A percentile compares a stretch with the other conserved stretches of the same genome.
These are phyloP conservation scores for Netelia melanura DNA, from an alignment of 2,888 invertebrate genomes.

Conservation along the genomic window DNA sequence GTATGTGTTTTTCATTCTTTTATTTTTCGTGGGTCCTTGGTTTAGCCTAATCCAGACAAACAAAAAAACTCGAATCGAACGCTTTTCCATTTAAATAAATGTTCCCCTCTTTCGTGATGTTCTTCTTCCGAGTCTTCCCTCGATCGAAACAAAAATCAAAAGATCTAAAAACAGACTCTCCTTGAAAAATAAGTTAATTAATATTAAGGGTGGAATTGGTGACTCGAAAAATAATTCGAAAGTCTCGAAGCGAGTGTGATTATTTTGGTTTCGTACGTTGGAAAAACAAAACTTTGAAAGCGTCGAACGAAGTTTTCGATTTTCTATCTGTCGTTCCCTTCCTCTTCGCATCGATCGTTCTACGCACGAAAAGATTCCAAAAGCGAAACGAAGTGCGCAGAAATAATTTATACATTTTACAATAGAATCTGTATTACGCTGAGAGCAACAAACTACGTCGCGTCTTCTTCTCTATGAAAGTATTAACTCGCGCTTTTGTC, in stretches of 20 bases:
- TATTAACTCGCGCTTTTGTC: neutral
- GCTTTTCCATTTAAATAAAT: neutral
- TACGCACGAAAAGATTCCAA: slow-evolving; percentile 55
- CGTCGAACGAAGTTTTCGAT: slow-evolving; percentile 1
- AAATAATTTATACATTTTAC: slow-evolving; percentile 69
- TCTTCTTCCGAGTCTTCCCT: neutral
- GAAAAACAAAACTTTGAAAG: neutral
- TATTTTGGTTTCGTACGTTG: neutral
- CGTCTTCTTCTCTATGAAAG: neutral
- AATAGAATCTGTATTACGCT: slow-evolving; percentile 17
- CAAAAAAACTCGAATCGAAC: neutral
- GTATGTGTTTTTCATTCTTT: slow-evolving; percentile 4
- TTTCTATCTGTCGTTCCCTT: neutral
- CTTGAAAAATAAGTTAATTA: neutral
- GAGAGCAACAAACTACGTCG: neutral
- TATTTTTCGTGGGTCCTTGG: neutral
- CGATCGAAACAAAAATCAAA: neutral
- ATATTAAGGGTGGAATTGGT: neutral
- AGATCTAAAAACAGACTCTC: neutral
- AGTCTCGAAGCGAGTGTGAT: neutral
- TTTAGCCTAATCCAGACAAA: neutral
- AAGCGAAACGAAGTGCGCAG: slow-evolving; percentile 70
- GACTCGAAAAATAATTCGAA: neutral
- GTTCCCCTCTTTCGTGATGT: neutral
- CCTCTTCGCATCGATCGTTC: neutral